Evolutionary conservation across 2,113 vertebrate genomes (phyloP).

Genomic region (Pomatorhinus ruficollis): DNA sequence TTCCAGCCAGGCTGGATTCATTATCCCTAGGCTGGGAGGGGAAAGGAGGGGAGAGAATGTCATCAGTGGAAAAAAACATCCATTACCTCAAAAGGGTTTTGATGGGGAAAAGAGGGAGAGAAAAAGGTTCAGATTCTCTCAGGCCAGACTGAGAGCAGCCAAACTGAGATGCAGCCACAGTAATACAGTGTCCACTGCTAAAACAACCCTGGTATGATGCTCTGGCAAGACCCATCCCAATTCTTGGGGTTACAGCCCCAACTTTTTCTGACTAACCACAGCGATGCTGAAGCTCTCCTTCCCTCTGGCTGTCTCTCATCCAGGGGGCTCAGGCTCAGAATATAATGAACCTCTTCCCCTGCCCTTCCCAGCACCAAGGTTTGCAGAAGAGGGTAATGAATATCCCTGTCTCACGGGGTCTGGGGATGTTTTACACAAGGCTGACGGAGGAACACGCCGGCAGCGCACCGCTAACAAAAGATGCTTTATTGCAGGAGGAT

Average conservation of each 20-base stretch:
- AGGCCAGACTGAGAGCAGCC: neutral
- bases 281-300: neutral
- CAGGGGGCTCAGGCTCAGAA: neutral
- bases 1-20: neutral
- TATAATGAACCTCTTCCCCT: neutral
- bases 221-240: neutral
- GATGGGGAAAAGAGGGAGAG: neutral
- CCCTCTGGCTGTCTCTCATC: neutral
- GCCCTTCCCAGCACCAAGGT: neutral
- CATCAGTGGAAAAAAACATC: neutral
- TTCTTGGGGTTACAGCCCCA: conserved; percentile 8
- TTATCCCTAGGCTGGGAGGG: neutral
- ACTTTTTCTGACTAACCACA: neutral
- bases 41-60: neutral
- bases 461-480: neutral
- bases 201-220: neutral
- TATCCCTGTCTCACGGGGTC: neutral
- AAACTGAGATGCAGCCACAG: neutral
- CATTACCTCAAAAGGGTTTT: neutral
- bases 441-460: neutral
- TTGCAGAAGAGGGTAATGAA: neutral
- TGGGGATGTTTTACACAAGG: neutral
- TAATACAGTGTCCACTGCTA: conserved; percentile 3
- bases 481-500: neutral
- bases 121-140: neutral